Evolutionary conservation across 2,888 invertebrate species (phyloP), one percentile per base, ranked within the genome.

Genomic region (Synergus laeviventris): DNA sequence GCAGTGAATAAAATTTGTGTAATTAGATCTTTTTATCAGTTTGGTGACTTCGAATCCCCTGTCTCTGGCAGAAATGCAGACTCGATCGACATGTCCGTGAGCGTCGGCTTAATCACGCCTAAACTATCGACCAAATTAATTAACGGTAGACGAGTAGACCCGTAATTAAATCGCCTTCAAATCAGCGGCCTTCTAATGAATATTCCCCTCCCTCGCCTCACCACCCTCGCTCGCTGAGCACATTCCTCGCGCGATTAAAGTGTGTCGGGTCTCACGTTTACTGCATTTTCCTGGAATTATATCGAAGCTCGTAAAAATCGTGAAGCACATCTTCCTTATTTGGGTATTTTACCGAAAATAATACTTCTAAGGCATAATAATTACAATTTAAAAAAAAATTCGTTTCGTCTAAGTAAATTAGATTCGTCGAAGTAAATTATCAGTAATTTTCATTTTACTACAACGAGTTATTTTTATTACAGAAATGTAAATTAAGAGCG

Each of bases 41-140:
- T 66, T 62, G 49, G 45, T 31, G 70, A 70, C 49, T 49, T 24
- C 31, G 21, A 24, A 49, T 70, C 70, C 49, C 70, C 70, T 70
- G 49, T 49, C 70, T 45, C 31, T 70, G 45, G n/a, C 49, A 70
- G 49, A 76, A 31, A 73, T 18, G 66, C 42, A 60, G 60, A 76
- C 60, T 73, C 54, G 76, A 73, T 60, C 70, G 70, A 60, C 60
- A 73, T 36, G 76, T 54, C 78, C 60, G 54, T 66, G 78, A 81
- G 77, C 80, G 76, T 78, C 78, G 79, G 81, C 82, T 87, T 87
- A 87, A 87, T 88, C 87, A 85, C 82, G 82, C 80, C 84, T 80
- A 82, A 86, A 86, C 85, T 86, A 88, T 87, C 87, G 84, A 79
- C 81, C 84, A 87, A 89, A 89, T 89, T 87, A 89, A 89, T 89